Evolutionary conservation across 2,113 vertebrate genomes (phyloP).

Genomic region (Periophthalmodon schlosseri): DNA sequence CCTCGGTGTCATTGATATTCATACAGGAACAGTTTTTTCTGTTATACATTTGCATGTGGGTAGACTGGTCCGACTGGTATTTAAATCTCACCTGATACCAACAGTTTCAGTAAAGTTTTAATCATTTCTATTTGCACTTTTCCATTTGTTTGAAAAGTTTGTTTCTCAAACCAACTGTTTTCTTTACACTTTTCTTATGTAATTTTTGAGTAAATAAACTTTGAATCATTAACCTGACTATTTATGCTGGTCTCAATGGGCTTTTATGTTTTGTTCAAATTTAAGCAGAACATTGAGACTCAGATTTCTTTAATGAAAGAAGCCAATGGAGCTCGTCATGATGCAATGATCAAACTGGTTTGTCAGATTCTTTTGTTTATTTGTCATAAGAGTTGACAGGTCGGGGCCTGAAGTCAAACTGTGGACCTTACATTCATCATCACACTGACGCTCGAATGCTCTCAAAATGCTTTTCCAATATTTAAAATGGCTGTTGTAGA

Average conservation of each 20-base stretch:
- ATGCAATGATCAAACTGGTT: not conserved
- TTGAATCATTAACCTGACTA: not conserved
- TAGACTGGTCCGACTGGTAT: slow-evolving; percentile 31
- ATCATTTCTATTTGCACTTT: not conserved
- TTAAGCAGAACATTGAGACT: not conserved
- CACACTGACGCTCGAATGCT: too few relatives aligned
- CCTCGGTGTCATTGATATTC: not conserved
- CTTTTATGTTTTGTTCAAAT: not conserved
- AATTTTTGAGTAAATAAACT: not conserved
- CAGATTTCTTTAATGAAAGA: not conserved
- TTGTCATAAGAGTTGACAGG: not conserved
- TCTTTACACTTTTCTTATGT: too few relatives aligned
- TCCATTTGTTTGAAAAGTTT: not conserved
- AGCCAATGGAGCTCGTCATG: not conserved
- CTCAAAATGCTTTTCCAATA: not conserved
- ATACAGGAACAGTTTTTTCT: not conserved
- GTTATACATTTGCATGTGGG: not conserved
- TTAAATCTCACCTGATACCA: not conserved
- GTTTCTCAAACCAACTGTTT: not conserved
- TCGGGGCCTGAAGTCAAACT: too few relatives aligned
- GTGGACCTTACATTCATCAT: too few relatives aligned
- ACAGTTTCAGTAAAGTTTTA: not conserved
- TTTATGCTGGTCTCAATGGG: not conserved
- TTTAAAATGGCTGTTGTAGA: not conserved
- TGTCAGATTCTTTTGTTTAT: not conserved